Evolutionary conservation across 1,140 invertebrate genomes (phyloP).

Genomic region (Oncopodura yosiiana): DNA sequence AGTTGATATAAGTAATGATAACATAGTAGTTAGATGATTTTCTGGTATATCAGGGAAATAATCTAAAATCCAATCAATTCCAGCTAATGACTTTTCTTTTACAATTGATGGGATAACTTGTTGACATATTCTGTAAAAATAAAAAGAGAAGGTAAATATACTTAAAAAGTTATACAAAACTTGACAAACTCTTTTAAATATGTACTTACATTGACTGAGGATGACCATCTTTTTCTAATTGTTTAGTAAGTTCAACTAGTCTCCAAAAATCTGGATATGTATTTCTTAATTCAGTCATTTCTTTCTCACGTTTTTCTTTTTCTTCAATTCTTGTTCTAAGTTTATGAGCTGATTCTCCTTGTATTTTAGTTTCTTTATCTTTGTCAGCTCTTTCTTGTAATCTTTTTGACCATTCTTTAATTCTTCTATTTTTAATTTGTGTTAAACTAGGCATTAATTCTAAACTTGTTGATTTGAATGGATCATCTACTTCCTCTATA

Average conservation of each 20-base stretch:
- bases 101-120: slow-evolving; percentile 25
- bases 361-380: not conserved
- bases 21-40: slow-evolving; percentile 12
- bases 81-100: slow-evolving; percentile 10
- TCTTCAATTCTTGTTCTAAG: slow-evolving; percentile 1
- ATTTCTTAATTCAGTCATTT: slow-evolving; percentile 3
- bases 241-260: slow-evolving; percentile 2
- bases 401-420: not conserved
- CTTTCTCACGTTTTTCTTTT: not conserved
- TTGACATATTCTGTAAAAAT: slow-evolving; percentile 24
- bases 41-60: slow-evolving; percentile 32
- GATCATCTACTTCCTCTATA: not conserved
- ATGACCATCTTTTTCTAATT: slow-evolving; percentile 26
- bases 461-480: not conserved
- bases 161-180: not conserved
- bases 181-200: not conserved
- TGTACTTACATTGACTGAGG: slow-evolving; percentile 31
- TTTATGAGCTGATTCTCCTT: not conserved
- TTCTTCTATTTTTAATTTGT: not conserved
- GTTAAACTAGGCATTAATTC: not conserved
- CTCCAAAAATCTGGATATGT: too few species aligned
- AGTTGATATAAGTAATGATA: not conserved
- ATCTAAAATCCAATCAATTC: slow-evolving; percentile 24
- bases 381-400: slow-evolving; percentile 2
- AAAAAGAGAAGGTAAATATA: not conserved